These are phyloP conservation scores for Atherinosoma microstoma DNA, from an alignment of 2,797 vertebrate genomes.

Conservation along the genomic window DNA sequence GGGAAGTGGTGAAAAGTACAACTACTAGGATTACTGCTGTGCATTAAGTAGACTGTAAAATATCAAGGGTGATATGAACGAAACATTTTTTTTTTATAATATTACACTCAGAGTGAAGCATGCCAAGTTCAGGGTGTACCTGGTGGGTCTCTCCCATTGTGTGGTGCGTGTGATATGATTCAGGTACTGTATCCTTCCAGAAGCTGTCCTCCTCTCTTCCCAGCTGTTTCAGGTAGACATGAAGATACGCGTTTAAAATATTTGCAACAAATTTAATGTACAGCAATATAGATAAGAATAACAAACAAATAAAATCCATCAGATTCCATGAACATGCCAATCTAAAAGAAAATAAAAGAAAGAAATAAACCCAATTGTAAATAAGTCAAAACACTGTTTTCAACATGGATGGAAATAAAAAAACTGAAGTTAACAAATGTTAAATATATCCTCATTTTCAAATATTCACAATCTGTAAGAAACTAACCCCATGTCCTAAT, in stretches of 20 bases:
- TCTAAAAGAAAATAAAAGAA: no score
- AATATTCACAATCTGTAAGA: neutral
- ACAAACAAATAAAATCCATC: no score
- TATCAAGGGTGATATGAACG: neutral
- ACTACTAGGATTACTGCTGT: conserved; percentile 9
- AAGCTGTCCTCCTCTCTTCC: conserved; percentile 95
- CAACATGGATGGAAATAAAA: neutral
- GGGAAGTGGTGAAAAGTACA: conserved; percentile 22
- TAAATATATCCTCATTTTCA: neutral
- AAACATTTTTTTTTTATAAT: neutral
- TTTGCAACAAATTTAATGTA: neutral
- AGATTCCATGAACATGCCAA: neutral
- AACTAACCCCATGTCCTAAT: neutral
- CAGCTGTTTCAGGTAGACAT: conserved; percentile 82
- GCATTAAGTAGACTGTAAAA: neutral
- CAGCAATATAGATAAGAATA: neutral
- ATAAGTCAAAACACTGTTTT: neutral
- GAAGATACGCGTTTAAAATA: conserved; percentile 48
- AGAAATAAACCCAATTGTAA: no score
- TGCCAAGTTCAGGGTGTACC: conserved; percentile 78
- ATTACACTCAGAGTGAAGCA: neutral
- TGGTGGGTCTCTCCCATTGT: conserved; percentile 95
- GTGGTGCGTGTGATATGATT: conserved; percentile 97
- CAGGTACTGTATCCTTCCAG: conserved; percentile 95
- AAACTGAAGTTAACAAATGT: neutral